Evolutionary conservation across 2,113 vertebrate genomes (phyloP).

Genomic region (Argyrosomus japonicus): DNA sequence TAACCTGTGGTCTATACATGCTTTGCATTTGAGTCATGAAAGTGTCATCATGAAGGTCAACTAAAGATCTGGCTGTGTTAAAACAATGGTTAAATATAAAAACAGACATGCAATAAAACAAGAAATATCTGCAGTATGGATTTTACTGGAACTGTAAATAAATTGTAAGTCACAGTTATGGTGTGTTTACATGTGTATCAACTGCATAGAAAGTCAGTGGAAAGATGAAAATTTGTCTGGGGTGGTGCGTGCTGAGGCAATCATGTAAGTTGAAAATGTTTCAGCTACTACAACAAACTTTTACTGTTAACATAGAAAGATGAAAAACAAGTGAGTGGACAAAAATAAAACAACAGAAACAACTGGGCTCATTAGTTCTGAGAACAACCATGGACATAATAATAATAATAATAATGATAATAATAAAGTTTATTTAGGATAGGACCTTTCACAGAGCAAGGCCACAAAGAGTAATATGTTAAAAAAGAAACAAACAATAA

Average conservation of each 20-base stretch:
- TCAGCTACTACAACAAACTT: background rate
- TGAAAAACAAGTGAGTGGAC: background rate
- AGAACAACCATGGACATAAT: background rate
- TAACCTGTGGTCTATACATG: background rate
- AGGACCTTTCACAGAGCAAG: too few species aligned
- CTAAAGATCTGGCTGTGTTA: background rate
- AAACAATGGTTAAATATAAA: background rate
- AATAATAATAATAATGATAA: too few species aligned
- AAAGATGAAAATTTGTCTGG: background rate
- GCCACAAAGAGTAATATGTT: too few species aligned
- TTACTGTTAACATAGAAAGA: background rate
- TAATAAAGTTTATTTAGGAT: too few species aligned
- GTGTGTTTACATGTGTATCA: background rate
- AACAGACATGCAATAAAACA: background rate
- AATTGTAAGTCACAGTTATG: background rate
- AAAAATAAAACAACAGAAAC: background rate
- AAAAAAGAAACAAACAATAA: too few species aligned
- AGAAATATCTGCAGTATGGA: background rate
- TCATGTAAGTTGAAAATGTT: background rate
- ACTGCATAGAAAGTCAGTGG: background rate
- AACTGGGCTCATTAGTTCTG: background rate
- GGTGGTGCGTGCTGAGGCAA: background rate
- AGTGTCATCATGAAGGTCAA: constrained; percentile 12
- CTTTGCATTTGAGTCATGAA: background rate
- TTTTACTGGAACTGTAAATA: background rate